These are phyloP conservation scores for Phalacrocorax aristotelis DNA, from an alignment of 2,113 vertebrate genomes.

Conservation along the genomic window DNA sequence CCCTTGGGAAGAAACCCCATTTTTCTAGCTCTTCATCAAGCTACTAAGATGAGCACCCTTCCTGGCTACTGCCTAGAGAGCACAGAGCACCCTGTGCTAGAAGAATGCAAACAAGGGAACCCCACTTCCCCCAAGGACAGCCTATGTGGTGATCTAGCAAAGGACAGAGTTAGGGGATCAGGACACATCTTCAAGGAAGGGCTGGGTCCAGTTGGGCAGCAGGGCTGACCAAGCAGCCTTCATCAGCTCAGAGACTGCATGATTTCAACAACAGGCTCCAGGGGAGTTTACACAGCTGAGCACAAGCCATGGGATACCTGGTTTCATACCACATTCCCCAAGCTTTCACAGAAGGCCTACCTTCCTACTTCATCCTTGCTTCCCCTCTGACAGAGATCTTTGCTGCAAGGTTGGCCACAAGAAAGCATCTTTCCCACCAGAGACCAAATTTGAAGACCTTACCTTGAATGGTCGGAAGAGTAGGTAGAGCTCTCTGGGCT, in stretches of 20 bases:
- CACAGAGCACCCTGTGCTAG: neutral
- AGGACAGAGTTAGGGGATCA: neutral
- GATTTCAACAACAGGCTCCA: neutral
- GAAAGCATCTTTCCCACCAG: neutral
- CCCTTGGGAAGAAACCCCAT: neutral
- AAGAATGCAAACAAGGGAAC: neutral
- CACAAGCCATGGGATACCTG: neutral
- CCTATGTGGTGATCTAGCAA: neutral
- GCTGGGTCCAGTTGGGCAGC: neutral
- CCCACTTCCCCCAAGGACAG: neutral
- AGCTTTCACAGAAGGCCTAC: neutral
- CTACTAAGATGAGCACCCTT: neutral
- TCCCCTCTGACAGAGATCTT: neutral
- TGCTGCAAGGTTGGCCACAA: neutral
- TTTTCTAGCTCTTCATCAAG: neutral
- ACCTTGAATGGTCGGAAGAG: conserved; percentile 98
- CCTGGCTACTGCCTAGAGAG: neutral
- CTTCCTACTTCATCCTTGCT: neutral
- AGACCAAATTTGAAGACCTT: neutral
- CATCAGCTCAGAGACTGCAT: neutral
- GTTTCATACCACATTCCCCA: neutral
- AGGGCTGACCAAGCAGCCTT: neutral
- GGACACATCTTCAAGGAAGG: neutral
- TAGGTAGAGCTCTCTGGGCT: conserved; percentile 95
- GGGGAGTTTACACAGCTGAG: neutral